These are phyloP conservation scores for Andricus grossulariae DNA, from an alignment of 1,140 invertebrate genomes.

Conservation along the genomic window DNA sequence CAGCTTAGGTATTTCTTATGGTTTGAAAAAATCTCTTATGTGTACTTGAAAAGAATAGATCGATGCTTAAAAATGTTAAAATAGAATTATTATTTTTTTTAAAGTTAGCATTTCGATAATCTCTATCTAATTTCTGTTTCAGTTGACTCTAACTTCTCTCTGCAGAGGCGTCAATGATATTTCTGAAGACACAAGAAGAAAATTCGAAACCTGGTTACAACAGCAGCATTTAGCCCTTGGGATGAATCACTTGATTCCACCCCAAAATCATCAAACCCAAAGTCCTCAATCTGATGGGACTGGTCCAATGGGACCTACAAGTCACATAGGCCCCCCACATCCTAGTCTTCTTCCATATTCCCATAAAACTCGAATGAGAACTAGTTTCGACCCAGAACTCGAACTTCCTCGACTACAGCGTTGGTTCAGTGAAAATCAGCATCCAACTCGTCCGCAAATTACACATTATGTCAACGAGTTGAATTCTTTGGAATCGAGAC, in stretches of 20 bases:
- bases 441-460: conserved; percentile 95
- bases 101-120: not conserved
- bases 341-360: conserved; percentile 86
- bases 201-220: conserved; percentile 81
- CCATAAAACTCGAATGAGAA: conserved; percentile 93
- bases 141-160: conserved; percentile 86
- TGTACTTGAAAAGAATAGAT: too few species aligned
- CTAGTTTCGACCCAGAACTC: conserved; percentile 95
- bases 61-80: too few species aligned
- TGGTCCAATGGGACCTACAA: conserved; percentile 57
- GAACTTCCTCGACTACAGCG: conserved; percentile 95
- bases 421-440: conserved; percentile 97
- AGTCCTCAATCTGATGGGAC: conserved; percentile 67
- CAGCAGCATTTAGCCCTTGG: conserved; percentile 78
- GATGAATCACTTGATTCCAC: conserved; percentile 74
- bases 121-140: conserved; percentile 56
- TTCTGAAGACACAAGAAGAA: conserved; percentile 84
- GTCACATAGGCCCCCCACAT: conserved; percentile 74
- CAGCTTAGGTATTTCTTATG: too few species aligned
- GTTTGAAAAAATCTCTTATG: too few species aligned
- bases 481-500: conserved; percentile 92
- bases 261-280: conserved; percentile 70
- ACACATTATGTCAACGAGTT: conserved; percentile 96
- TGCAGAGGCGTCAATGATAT: conserved; percentile 84
- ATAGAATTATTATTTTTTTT: too few species aligned